Evolutionary conservation across 2,797 vertebrate species (phyloP).

Genomic region (Valencia hispanica): DNA sequence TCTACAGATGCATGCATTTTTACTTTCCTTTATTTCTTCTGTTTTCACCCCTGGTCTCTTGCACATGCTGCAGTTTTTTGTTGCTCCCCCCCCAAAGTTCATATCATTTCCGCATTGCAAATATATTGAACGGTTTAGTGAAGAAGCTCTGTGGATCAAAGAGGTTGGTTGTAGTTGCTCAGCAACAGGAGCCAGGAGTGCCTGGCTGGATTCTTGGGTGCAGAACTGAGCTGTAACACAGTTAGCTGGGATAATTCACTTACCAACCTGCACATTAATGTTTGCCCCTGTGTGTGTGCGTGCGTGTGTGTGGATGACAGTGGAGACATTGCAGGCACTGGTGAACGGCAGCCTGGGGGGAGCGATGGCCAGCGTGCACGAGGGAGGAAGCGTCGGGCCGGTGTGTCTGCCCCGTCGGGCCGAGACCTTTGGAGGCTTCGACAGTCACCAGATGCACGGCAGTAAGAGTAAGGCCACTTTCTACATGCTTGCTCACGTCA

Average conservation of each 20-base stretch:
- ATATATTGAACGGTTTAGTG: slow-evolving; percentile 49
- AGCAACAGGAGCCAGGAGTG: slow-evolving; percentile 64
- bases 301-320: slow-evolving; percentile 75
- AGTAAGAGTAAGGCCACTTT: slow-evolving; percentile 84
- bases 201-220: slow-evolving; percentile 58
- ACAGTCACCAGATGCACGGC: slow-evolving; percentile 94
- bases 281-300: slow-evolving; percentile 33
- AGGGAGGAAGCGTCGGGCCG: slow-evolving; percentile 79
- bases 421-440: slow-evolving; percentile 97
- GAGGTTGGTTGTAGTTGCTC: slow-evolving; percentile 70
- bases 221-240: slow-evolving; percentile 66
- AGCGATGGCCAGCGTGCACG: slow-evolving; percentile 73
- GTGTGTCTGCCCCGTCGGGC: slow-evolving; percentile 91
- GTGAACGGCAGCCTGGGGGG: slow-evolving; percentile 89
- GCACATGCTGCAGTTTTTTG: slow-evolving; percentile 23
- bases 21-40: background rate
- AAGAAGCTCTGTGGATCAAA: slow-evolving; percentile 44
- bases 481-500: background rate
- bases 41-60: background rate
- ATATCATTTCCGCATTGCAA: slow-evolving; percentile 28
- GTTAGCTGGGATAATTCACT: slow-evolving; percentile 73
- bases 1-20: background rate
- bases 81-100: background rate
- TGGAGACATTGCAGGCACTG: slow-evolving; percentile 91
- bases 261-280: slow-evolving; percentile 61